Evolutionary conservation across 1,140 invertebrate species (phyloP), one percentile per base, ranked within the genome.

Genomic region (Apis laboriosa): DNA sequence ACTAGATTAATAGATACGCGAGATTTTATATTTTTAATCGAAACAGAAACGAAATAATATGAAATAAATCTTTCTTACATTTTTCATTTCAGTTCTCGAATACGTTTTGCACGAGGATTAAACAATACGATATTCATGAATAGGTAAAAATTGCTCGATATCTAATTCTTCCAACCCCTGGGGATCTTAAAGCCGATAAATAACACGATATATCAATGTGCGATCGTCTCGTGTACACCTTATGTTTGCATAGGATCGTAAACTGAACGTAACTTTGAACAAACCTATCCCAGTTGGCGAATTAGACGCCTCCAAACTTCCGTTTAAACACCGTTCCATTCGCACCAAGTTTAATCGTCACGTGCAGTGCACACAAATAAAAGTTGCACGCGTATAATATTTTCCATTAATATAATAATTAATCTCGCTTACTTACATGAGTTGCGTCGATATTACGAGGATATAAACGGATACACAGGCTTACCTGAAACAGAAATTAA

Each of bases 401-500:
- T 58, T 58, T 21, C 9, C 2, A 21, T 0, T 9, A 43, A 43
- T 43, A 43, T 43, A 53, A 71, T 53, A 1, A 9, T 8, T 51
- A 9, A 60, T 51, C 19, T 53, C 8, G 1, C 19, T 9, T 51
- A 75, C 73, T 61, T 61, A 61, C 73, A 19, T 9, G 19, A 9
- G 0, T 43, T 15, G 19, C 19, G 15, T 2, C 7, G 7, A 2
- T 21, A 21, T 24, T 0, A 9, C 15, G 15, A 19, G 5, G 7
- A n/a, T 28, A 15, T 12, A 15, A 34, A 24, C 9, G 15, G 8
- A 49, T 43, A 60, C 24, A 21, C 34, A 56, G 11, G n/a, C 79
- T 81, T 49, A 81, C 79, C 79, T 81, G 72, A 76, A 81, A 81
- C 63, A 80, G 28, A 74, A 53, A 53, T 61, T 19, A 43, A 56